These are phyloP conservation scores for Nicator chloris DNA, from an alignment of 2,113 vertebrate genomes.

Conservation along the genomic window DNA sequence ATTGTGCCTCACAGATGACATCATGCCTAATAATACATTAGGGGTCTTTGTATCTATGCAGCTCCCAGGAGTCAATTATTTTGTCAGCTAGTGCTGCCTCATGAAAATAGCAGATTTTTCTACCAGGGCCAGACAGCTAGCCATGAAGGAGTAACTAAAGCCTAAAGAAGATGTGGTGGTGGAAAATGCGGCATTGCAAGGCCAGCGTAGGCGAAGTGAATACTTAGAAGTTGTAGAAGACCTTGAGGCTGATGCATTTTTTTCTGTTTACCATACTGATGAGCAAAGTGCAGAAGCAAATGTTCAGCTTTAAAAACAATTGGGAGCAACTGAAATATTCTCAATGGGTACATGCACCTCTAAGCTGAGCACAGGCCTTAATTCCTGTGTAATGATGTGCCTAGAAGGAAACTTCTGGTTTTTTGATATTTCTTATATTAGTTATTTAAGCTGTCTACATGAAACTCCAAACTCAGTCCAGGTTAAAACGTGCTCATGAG, in stretches of 20 bases:
- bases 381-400: background rate
- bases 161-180: background rate
- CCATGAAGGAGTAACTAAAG: background rate
- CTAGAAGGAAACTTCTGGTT: background rate
- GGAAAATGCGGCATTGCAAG: background rate
- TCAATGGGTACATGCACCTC: background rate
- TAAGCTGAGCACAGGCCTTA: background rate
- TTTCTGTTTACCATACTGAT: background rate
- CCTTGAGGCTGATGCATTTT: background rate
- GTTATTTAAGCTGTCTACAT: background rate
- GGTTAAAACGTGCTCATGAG: background rate
- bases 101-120: background rate
- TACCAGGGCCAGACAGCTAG: background rate
- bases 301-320: background rate
- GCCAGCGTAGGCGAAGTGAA: background rate
- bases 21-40: slow-evolving; percentile 13
- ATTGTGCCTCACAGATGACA: slow-evolving; percentile 3
- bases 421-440: background rate
- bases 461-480: background rate
- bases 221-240: background rate
- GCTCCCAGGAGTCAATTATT: slow-evolving; percentile 11
- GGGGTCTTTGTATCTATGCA: background rate
- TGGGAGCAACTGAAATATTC: background rate
- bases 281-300: background rate
- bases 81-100: background rate